These are phyloP conservation scores for Muscidifurax raptorellus DNA, from an alignment of 1,140 invertebrate genomes.

Conservation along the genomic window DNA sequence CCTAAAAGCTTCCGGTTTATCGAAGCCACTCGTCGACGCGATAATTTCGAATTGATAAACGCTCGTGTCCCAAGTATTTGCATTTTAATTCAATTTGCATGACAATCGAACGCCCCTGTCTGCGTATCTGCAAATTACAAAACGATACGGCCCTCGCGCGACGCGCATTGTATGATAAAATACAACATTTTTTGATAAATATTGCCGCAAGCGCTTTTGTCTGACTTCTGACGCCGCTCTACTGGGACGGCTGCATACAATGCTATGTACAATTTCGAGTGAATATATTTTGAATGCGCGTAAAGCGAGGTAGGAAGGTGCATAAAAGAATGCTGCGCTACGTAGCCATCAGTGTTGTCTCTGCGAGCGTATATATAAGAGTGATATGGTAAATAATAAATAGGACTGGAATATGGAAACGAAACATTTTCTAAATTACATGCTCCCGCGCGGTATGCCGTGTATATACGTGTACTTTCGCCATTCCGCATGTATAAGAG, in stretches of 20 bases:
- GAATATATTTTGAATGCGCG: background rate
- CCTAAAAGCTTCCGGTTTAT: background rate
- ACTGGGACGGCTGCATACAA: background rate
- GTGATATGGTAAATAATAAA: background rate
- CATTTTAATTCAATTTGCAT: constrained; percentile 2
- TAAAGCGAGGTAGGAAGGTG: too few relatives aligned
- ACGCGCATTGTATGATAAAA: background rate
- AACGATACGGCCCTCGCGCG: too few relatives aligned
- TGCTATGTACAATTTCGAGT: background rate
- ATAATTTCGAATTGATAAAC: background rate
- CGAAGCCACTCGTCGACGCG: background rate
- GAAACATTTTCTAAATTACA: background rate
- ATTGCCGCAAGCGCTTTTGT: background rate
- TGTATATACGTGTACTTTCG: background rate
- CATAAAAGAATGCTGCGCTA: background rate
- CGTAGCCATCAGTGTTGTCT: background rate
- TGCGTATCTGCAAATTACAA: background rate
- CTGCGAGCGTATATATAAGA: background rate
- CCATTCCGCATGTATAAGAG: background rate
- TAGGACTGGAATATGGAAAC: background rate
- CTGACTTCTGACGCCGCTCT: background rate
- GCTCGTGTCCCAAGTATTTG: background rate
- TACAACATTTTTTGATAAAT: background rate
- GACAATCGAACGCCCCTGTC: background rate
- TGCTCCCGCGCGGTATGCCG: background rate